These are phyloP conservation scores for Spodoptera litura DNA, from an alignment of 1,140 invertebrate species.

Conservation along the genomic window DNA sequence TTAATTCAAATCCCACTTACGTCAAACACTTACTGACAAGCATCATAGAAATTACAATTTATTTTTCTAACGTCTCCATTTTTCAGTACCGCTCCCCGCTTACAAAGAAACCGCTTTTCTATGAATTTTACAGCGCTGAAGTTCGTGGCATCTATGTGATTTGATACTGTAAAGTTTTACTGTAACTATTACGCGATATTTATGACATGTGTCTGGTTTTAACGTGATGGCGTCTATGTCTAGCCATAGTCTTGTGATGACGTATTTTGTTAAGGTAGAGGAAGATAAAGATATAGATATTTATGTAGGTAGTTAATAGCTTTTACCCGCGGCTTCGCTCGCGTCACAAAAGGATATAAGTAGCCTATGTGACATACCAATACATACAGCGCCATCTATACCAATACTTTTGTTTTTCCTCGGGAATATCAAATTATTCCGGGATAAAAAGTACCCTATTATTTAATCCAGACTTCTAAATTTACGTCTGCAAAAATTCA, in stretches of 20 bases:
- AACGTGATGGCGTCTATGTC: constrained; percentile 11
- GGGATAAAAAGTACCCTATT: too few species aligned
- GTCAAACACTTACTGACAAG: not conserved
- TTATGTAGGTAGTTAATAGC: too few species aligned
- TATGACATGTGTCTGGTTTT: constrained; percentile 34
- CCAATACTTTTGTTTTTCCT: too few species aligned
- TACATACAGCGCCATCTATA: too few species aligned
- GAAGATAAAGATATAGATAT: too few species aligned
- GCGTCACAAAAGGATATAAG: too few species aligned
- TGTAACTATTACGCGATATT: constrained; percentile 35
- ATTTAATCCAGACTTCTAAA: too few species aligned
- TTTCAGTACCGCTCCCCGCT: constrained; percentile 41
- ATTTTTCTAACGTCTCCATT: not conserved
- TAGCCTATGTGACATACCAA: too few species aligned
- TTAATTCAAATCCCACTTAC: not conserved
- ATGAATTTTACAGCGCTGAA: constrained; percentile 55
- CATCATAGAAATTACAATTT: not conserved
- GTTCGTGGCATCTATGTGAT: constrained; percentile 56
- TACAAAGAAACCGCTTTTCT: constrained; percentile 27
- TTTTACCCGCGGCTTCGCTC: too few species aligned
- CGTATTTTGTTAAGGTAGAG: too few species aligned
- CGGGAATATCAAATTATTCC: too few species aligned
- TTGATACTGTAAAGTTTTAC: constrained; percentile 67
- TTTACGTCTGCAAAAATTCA: too few species aligned
- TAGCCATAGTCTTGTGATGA: not conserved